Evolutionary conservation across 2,888 invertebrate species (phyloP).

Genomic region (Anodontia alba): DNA sequence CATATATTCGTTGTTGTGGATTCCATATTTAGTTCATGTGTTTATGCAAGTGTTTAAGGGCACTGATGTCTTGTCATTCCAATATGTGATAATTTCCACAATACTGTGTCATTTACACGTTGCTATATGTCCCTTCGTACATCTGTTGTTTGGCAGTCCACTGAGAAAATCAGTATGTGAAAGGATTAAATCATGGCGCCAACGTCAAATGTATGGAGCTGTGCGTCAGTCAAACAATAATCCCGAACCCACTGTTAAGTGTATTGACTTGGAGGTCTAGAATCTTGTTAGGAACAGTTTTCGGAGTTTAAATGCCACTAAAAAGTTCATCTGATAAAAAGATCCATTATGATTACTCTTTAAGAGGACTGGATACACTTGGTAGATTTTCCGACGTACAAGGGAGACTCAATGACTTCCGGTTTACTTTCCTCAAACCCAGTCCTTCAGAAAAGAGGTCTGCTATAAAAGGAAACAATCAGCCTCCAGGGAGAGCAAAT

Average conservation of each 20-base stretch:
- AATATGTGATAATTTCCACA: conserved; percentile 71
- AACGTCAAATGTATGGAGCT: conserved; percentile 28
- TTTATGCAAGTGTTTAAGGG: conserved; percentile 75
- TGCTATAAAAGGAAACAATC: too few relatives aligned
- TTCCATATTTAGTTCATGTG: conserved; percentile 75
- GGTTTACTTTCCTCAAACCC: too few relatives aligned
- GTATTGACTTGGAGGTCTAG: conserved; percentile 53
- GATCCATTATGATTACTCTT: too few relatives aligned
- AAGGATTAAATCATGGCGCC: conserved; percentile 28
- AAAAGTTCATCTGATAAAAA: too few relatives aligned
- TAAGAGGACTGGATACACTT: too few relatives aligned
- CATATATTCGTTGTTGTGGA: conserved; percentile 72
- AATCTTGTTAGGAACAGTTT: too few relatives aligned
- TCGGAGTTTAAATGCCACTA: too few relatives aligned
- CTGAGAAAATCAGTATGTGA: conserved; percentile 44
- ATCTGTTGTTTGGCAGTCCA: conserved; percentile 64
- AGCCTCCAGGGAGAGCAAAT: too few relatives aligned
- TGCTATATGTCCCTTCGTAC: conserved; percentile 75
- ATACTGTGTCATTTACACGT: conserved; percentile 78
- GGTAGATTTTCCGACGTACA: too few relatives aligned
- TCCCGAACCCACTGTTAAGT: conserved; percentile 36
- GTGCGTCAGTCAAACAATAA: conserved; percentile 35
- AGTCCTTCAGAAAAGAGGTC: too few relatives aligned
- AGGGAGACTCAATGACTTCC: too few relatives aligned
- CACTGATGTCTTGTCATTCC: conserved; percentile 41